Conservation (phyloP, 2,888 invertebrate genomes). For the Brachypterus glaber region DNA sequence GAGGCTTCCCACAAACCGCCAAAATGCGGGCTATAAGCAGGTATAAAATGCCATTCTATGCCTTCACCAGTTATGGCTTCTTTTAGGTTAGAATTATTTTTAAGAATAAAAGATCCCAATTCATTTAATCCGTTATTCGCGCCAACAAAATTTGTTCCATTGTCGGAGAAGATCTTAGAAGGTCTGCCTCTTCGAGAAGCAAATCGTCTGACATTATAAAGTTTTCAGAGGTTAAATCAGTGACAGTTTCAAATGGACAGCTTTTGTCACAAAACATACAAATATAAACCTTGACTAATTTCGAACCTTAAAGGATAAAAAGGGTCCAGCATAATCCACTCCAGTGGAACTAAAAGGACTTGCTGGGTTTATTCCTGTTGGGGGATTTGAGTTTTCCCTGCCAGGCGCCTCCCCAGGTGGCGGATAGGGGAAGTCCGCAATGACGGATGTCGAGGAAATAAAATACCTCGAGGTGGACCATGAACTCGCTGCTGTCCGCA, state of each 20-base stretch:
- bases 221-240: constrained; percentile 3
- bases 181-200: constrained; percentile 10
- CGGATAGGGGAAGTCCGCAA: too few relatives aligned
- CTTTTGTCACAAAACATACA: constrained; percentile 11
- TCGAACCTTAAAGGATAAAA: constrained; percentile 14
- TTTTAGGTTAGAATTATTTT: constrained; percentile 1
- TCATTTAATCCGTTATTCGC: constrained; percentile 11
- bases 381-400: too few relatives aligned
- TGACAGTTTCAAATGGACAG: constrained; percentile 13
- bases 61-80: constrained; percentile 10
- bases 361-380: too few relatives aligned
- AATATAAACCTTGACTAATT: constrained; percentile 12
- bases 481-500: too few relatives aligned
- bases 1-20: constrained; percentile 17
- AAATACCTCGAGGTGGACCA: too few relatives aligned
- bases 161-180: constrained; percentile 9
- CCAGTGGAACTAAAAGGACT: constrained; percentile 18
- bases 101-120: constrained; percentile 4
- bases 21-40: constrained; percentile 25
- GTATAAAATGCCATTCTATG: constrained; percentile 28
- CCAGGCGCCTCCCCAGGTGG: too few relatives aligned
- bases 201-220: constrained; percentile 10
- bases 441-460: too few relatives aligned
- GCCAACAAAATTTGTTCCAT: constrained; percentile 13
- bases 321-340: constrained; percentile 22